phyloP scores from a whole-genome alignment of 2,797 vertebrate genomes.

The Pitangus sulphuratus region DNA sequence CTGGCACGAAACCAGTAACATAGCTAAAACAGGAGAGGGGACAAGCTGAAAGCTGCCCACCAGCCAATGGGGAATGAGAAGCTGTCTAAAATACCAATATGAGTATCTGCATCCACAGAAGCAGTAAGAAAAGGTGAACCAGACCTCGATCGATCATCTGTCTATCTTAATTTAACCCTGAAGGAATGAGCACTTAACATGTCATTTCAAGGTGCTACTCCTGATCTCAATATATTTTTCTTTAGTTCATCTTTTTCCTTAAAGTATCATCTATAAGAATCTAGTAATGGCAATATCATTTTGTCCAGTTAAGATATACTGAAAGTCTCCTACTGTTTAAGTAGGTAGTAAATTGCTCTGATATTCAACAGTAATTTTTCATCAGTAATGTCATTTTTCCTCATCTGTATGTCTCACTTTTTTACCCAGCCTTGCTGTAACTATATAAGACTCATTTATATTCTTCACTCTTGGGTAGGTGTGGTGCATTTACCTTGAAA shows the following conservation, averaged over 20 bases:
- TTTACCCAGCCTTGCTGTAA: neutral
- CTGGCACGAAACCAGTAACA: neutral
- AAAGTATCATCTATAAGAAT: neutral
- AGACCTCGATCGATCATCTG: neutral
- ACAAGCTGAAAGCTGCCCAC: neutral
- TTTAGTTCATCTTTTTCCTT: neutral
- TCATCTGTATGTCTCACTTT: neutral
- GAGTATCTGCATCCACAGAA: neutral
- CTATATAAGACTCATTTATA: neutral
- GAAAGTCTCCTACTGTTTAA: neutral
- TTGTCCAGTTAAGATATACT: neutral
- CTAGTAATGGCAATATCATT: neutral
- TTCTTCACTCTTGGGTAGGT: neutral
- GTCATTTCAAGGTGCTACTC: neutral
- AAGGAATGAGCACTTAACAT: neutral
- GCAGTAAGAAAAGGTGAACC: neutral
- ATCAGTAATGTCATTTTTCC: neutral
- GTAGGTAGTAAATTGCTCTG: neutral
- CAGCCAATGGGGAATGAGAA: neutral
- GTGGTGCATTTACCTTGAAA: neutral
- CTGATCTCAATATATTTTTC: neutral
- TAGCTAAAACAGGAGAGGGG: neutral
- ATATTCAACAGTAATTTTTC: neutral
- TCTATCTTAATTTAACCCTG: neutral
- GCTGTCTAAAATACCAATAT: neutral